phyloP scores from a whole-genome alignment of 2,888 invertebrate genomes.

The Clanis bilineata region DNA sequence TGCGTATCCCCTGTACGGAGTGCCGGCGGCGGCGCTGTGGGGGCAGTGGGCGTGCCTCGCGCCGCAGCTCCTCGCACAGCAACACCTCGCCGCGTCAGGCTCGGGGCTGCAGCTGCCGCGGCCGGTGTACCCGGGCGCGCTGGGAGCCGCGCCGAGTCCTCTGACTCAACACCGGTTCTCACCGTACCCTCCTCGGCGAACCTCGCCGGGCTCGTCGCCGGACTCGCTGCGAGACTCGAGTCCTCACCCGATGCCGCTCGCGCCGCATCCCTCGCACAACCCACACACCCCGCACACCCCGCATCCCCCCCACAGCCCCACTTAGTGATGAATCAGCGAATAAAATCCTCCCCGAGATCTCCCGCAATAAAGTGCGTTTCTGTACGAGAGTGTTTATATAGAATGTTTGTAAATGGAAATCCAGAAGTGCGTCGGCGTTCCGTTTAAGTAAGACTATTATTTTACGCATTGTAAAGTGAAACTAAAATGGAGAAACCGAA shows the following conservation, averaged over 20 bases:
- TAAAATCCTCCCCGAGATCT: slow-evolving; percentile 50
- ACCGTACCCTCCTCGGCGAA: slow-evolving; percentile 79
- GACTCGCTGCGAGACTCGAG: slow-evolving; percentile 82
- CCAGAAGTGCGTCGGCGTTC: slow-evolving; percentile 38
- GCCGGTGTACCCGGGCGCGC: slow-evolving; percentile 72
- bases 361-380: slow-evolving; percentile 45
- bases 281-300: slow-evolving; percentile 69
- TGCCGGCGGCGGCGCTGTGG: slow-evolving; percentile 84
- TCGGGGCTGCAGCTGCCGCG: slow-evolving; percentile 75
- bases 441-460: slow-evolving; percentile 36
- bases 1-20: slow-evolving; percentile 83
- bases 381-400: slow-evolving; percentile 46
- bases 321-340: slow-evolving; percentile 57
- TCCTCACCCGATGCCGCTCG: slow-evolving; percentile 62
- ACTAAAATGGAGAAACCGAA: slow-evolving; percentile 29
- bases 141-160: slow-evolving; percentile 38
- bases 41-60: slow-evolving; percentile 88
- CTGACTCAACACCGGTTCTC: slow-evolving; percentile 84
- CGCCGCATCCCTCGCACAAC: slow-evolving; percentile 58
- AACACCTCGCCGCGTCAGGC: slow-evolving; percentile 82
- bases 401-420: slow-evolving; percentile 41
- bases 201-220: slow-evolving; percentile 82
- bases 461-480: slow-evolving; percentile 43
- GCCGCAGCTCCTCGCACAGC: slow-evolving; percentile 85
- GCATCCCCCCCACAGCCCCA: slow-evolving; percentile 72